Percentiles rank a stretch among this genome's conserved stretches.
Evolutionary conservation across 2,113 vertebrate species (phyloP).

Genomic region (Taurulus bubalis): DNA sequence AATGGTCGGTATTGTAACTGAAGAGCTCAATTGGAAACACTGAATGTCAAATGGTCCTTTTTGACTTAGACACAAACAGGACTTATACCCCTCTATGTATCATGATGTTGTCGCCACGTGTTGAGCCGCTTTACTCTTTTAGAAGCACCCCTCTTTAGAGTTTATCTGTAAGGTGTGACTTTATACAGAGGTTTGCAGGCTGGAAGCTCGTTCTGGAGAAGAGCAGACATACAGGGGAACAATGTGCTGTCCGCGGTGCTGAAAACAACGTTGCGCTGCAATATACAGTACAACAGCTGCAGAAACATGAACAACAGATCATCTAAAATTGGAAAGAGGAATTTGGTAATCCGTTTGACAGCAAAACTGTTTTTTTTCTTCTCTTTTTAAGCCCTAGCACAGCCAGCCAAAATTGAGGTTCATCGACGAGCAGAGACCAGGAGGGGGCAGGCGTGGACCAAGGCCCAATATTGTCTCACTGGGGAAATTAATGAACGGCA

Average conservation of each 20-base stretch:
- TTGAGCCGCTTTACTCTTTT: neutral
- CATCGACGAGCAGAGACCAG: slow-evolving; percentile 36
- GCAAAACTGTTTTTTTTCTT: neutral
- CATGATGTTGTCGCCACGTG: too few relatives aligned
- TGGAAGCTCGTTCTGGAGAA: neutral
- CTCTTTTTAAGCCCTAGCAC: neutral
- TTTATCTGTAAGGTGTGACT: neutral
- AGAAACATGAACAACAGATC: neutral
- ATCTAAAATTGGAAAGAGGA: neutral
- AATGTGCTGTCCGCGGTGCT: slow-evolving; percentile 78
- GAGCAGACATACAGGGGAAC: neutral
- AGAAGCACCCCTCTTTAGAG: neutral
- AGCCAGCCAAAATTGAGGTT: neutral
- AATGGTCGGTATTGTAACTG: neutral
- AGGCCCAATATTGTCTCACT: slow-evolving; percentile 8
- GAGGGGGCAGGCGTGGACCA: slow-evolving; percentile 70
- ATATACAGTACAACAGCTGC: neutral
- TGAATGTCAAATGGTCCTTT: too few relatives aligned
- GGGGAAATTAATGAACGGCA: slow-evolving; percentile 25
- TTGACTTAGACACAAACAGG: too few relatives aligned
- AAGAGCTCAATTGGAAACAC: neutral
- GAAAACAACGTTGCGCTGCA: slow-evolving; percentile 26
- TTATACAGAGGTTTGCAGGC: neutral
- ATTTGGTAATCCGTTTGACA: neutral
- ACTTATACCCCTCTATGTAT: neutral